Conservation (phyloP, 2,797 vertebrate species). For the Mormyrus hasselquistii region DNA sequence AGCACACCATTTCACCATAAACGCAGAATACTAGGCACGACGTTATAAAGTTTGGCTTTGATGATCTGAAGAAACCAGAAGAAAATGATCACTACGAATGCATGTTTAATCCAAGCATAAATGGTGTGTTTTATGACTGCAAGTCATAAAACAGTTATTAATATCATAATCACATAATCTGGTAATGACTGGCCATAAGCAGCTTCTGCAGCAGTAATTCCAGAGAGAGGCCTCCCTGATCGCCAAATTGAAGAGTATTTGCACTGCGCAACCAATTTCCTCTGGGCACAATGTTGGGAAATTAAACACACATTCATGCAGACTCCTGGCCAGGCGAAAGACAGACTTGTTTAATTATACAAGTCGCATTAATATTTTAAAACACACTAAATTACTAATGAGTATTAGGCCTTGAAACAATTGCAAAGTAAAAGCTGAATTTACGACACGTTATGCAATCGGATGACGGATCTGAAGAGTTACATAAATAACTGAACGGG, state of each 20-base stretch:
- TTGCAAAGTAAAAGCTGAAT: conserved; percentile 1
- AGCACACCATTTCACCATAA: neutral
- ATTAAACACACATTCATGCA: conserved; percentile 1
- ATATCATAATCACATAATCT: neutral
- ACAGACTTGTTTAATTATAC: conserved; percentile 16
- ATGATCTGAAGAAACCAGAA: neutral
- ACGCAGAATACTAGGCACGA: neutral
- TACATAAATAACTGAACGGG: neutral
- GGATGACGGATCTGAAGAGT: neutral
- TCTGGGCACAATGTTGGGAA: neutral
- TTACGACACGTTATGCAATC: neutral
- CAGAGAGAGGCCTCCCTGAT: neutral
- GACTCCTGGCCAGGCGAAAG: neutral
- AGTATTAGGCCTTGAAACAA: neutral
- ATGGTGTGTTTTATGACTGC: neutral
- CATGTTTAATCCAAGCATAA: neutral
- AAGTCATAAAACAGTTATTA: neutral
- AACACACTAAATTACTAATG: neutral
- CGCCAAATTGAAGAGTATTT: neutral
- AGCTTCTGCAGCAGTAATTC: neutral
- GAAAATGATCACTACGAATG: neutral
- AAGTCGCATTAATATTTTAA: conserved; percentile 24
- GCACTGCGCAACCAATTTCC: neutral
- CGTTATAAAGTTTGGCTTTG: neutral
- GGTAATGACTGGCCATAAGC: neutral